phyloP scores from a whole-genome alignment of 1,140 invertebrate species.

The Drosophila repleta region DNA sequence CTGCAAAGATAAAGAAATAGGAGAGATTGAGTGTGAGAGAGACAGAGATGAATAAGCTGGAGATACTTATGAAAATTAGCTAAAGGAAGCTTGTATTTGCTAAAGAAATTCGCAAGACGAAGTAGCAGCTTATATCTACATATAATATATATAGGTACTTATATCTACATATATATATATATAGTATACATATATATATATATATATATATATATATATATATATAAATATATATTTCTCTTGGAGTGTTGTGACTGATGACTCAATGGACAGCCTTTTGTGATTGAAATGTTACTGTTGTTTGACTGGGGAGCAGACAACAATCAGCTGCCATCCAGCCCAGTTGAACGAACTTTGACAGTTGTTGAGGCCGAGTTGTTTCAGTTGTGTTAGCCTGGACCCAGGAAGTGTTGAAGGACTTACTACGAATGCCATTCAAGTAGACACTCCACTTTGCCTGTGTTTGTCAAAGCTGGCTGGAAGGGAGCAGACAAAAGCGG shows the following conservation, averaged over 20 bases:
- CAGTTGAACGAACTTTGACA: constrained; percentile 56
- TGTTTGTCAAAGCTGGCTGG: neutral
- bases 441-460: neutral
- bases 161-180: neutral
- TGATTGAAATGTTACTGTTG: constrained; percentile 30
- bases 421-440: constrained; percentile 23
- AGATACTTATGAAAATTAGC: constrained; percentile 71
- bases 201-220: constrained; percentile 5
- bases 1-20: constrained; percentile 50
- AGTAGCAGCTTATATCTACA: constrained; percentile 21
- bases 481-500: neutral
- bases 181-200: neutral
- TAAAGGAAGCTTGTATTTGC: constrained; percentile 70
- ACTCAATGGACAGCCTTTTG: constrained; percentile 61
- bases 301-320: constrained; percentile 11
- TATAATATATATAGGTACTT: neutral
- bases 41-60: constrained; percentile 10
- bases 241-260: constrained; percentile 42
- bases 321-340: too few relatives aligned
- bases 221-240: constrained; percentile 4
- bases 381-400: neutral
- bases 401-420: constrained; percentile 34
- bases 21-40: neutral
- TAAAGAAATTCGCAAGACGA: constrained; percentile 66
- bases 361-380: constrained; percentile 5